Conservation (phyloP, 2,113 vertebrate species). For the Neotragus pygmaeus region DNA sequence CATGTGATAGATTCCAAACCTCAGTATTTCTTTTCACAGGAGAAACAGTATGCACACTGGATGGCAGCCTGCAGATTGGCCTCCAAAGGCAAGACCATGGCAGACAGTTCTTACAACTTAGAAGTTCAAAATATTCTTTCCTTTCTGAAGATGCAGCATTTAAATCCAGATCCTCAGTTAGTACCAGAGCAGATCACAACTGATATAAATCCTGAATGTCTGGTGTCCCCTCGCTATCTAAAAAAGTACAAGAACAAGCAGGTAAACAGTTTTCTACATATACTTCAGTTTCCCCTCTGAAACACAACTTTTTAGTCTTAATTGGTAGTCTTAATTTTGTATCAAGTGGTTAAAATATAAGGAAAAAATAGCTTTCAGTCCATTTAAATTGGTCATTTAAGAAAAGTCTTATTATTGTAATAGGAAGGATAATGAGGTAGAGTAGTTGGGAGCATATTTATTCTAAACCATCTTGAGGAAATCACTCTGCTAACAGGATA, state of each 20-base stretch:
- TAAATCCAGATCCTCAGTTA: constrained; percentile 96
- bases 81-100: constrained; percentile 99
- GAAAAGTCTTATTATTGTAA: not conserved
- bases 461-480: not conserved
- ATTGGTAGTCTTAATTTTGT: not conserved
- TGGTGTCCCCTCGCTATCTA: constrained; percentile 97
- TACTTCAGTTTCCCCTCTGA: not conserved
- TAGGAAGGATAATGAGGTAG: not conserved
- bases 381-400: not conserved
- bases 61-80: constrained; percentile 98
- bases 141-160: constrained; percentile 98
- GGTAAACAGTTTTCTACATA: constrained; percentile 77
- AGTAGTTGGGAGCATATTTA: not conserved
- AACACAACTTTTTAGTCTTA: not conserved
- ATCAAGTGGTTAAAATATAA: not conserved
- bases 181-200: constrained; percentile 93
- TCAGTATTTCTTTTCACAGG: constrained; percentile 78
- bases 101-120: constrained; percentile 96
- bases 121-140: constrained; percentile 99
- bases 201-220: constrained; percentile 96
- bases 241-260: constrained; percentile 99
- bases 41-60: constrained; percentile 98
- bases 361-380: not conserved
- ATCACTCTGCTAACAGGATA: not conserved
- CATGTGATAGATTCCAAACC: not conserved